These are phyloP conservation scores for Caenorhabditis zanzibari DNA, from an alignment of 2,888 invertebrate species.

Conservation along the genomic window DNA sequence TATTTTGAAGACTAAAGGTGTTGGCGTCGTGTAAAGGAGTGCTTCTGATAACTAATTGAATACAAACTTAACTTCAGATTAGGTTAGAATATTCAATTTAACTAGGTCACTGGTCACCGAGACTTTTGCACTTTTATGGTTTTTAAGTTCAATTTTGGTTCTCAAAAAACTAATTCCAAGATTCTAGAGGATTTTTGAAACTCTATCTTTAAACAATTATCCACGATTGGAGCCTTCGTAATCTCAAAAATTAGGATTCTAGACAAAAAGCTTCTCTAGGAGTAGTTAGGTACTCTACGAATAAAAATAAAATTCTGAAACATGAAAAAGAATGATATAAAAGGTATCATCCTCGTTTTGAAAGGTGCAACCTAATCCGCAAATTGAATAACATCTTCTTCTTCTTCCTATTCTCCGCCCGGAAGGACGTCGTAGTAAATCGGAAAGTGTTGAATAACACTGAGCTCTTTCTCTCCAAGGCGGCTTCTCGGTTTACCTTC, in stretches of 20 bases:
- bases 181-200: too few relatives aligned
- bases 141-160: too few relatives aligned
- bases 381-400: conserved; percentile 56
- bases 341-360: conserved; percentile 36
- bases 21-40: neutral
- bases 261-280: too few relatives aligned
- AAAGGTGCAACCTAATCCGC: conserved; percentile 56
- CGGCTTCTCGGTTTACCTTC: conserved; percentile 52
- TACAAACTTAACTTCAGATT: conserved; percentile 5
- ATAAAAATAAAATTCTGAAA: neutral
- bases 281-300: too few relatives aligned
- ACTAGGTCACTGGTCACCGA: neutral
- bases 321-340: conserved; percentile 12
- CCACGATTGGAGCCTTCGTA: too few relatives aligned
- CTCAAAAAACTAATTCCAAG: too few relatives aligned
- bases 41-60: conserved; percentile 18
- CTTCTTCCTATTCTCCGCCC: conserved; percentile 18
- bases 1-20: conserved; percentile 12
- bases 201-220: too few relatives aligned
- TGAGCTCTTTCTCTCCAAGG: conserved; percentile 6
- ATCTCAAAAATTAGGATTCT: too few relatives aligned
- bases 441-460: conserved; percentile 57
- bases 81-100: too few relatives aligned
- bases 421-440: conserved; percentile 28
- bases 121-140: neutral